Conservation (phyloP, 2,888 invertebrate species). For the Candidula unifasciata region DNA sequence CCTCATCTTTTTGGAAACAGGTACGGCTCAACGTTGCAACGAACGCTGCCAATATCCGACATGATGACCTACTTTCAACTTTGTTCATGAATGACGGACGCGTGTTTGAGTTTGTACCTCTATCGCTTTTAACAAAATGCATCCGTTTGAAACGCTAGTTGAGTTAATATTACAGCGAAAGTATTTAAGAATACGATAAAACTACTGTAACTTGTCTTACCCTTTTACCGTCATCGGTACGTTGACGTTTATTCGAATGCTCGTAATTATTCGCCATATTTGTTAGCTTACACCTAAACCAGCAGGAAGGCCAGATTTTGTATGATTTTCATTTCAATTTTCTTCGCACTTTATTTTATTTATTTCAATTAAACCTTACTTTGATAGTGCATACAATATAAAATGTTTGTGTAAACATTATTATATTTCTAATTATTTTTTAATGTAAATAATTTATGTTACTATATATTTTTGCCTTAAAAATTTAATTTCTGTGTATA, state of each 20-base stretch:
- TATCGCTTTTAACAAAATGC: too few species aligned
- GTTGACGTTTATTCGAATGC: constrained; percentile 48
- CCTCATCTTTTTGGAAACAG: too few species aligned
- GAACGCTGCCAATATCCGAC: too few species aligned
- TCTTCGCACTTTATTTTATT: not conserved
- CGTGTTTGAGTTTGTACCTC: too few species aligned
- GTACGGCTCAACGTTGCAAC: too few species aligned
- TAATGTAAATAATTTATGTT: not conserved
- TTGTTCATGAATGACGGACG: too few species aligned
- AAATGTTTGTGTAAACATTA: not conserved
- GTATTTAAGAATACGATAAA: not conserved
- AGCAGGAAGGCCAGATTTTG: constrained; percentile 17
- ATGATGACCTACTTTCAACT: too few species aligned
- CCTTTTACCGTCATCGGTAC: constrained; percentile 48
- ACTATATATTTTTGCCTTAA: not conserved
- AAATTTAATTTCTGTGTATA: not conserved
- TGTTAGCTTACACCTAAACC: not conserved
- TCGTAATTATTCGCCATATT: constrained; percentile 52
- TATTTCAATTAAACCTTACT: not conserved
- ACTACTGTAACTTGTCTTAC: not conserved
- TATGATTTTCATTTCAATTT: not conserved
- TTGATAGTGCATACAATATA: not conserved
- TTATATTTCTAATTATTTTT: not conserved
- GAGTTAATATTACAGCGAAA: not conserved
- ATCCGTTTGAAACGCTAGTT: not conserved